Base-by-base conservation (phyloP, 2,797 vertebrate genomes). In the Ctenosaura bakeri region DNA sequence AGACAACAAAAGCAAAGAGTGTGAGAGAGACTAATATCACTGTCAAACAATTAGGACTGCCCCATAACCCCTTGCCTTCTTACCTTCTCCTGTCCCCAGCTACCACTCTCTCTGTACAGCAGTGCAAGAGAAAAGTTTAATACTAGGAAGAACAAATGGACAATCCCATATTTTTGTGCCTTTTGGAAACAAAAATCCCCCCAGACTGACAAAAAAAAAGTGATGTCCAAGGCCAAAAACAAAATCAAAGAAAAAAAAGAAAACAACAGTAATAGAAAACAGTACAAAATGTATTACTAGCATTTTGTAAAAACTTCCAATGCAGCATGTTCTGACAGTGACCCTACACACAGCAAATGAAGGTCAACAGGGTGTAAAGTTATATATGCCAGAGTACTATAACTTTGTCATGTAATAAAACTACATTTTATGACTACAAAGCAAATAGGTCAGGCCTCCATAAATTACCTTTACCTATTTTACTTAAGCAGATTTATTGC, bases 11-110 rank as follows among this genome's bases (percentile, higher is more conserved):
- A 93, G 95, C 96, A 96, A 96, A 96, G 92, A 96, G 96, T 22
- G 56, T 18, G 56, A 59, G 97, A 96, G 97, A 97, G 97, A 97
- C 97, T 96, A 97, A 98, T 97, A 97, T 97, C 96, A 97, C 97
- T 98, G 98, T 98, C 98, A 98, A 98, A 98, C 98, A 98, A 98
- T 98, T 97, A 97, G 98, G 98, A 97, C 95, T 94, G 94, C 95
- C 94, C 95, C 92, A 29, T 56, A 66, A 66, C 94, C 93, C 94
- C 91, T 94, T 95, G 94, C 96, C 89, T 93, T 93, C 95, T 94
- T 91, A 92, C 94, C 91, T 50, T 90, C 93, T 89, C 90, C 92
- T 92, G 3, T 59, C 90, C 93, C 94, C 94, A 93, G 71, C 94
- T 92, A 89, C 97, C 96, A 92, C 88, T 69, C 89, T 94, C 81